Evolutionary conservation across 1,140 invertebrate genomes (phyloP), one percentile per base, ranked within the genome.

Genomic region (Ylistrum balloti): DNA sequence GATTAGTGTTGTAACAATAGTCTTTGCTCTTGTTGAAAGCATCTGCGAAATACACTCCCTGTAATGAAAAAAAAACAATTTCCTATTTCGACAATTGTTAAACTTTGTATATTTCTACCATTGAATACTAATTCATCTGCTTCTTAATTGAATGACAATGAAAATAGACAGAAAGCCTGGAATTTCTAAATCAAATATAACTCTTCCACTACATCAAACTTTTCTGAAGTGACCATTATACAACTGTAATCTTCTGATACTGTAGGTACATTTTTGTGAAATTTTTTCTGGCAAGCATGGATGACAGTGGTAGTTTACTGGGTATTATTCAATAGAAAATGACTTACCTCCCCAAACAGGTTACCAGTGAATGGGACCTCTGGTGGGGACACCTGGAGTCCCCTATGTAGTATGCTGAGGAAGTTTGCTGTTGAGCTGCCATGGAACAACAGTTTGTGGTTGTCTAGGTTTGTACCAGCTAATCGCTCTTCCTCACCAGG

Each of bases 21-120:
- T 93, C 90, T 17, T 91, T 48, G 89, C 96, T 96, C 91, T 96
- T 96, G 34, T 88, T 90, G 93, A 96, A 96, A 86, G 94, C 94
- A 91, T 96, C 96, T 0, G 96, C 94, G 89, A 95, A 95, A 91
- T 96, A 96, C 41, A 96, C 95, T 33, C 96, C 96, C 96, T 96
- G 93, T 15, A 90, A 93, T n/a, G n/a, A n/a, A n/a, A n/a, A n/a
- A n/a, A n/a, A n/a, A n/a, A n/a, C n/a, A n/a, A 45, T 45, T 45
- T 45, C 7, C 41, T 45, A 13, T 17, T 15, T 17, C 20, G 41
- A 45, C 9, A 48, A 87, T 86, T 22, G 86, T 38, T 17, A 88
- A 91, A 38, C 35, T 13, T 87, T 9, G 34, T 48, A 0, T 48
- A 33, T 74, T 32, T 45, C 32, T n/a, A n/a, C n/a, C n/a, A n/a